Conservation (phyloP, 2,888 invertebrate genomes). For the Leptopilina myrica region DNA sequence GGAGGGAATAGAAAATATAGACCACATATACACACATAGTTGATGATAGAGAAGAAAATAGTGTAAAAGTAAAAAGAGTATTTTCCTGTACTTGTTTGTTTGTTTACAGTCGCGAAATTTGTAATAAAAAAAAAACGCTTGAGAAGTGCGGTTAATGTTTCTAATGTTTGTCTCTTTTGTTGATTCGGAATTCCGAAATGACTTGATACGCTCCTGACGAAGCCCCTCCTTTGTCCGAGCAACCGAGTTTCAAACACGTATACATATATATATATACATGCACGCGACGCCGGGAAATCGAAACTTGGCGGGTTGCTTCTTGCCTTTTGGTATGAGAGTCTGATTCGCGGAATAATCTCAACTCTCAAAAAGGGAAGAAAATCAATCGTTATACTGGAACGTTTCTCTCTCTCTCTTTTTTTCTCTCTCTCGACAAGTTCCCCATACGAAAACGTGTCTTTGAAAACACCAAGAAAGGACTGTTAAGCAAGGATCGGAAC, state of each 20-base stretch:
- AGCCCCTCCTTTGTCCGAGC: slow-evolving; percentile 52
- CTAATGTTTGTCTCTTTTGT: background rate
- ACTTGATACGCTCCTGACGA: slow-evolving; percentile 47
- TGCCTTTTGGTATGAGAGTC: slow-evolving; percentile 21
- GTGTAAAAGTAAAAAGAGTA: background rate
- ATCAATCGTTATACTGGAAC: slow-evolving; percentile 25
- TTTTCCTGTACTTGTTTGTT: slow-evolving; percentile 1
- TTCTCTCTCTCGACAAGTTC: background rate
- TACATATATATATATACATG: slow-evolving; percentile 16
- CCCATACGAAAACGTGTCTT: background rate
- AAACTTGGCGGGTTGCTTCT: slow-evolving; percentile 33
- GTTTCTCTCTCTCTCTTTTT: background rate
- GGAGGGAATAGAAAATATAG: slow-evolving; percentile 51
- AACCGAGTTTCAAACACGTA: slow-evolving; percentile 52
- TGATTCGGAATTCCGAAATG: background rate
- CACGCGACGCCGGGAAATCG: slow-evolving; percentile 46
- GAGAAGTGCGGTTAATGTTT: no score
- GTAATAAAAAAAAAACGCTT: no score
- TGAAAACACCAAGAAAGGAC: background rate
- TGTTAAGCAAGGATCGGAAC: background rate
- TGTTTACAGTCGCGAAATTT: background rate
- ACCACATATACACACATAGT: slow-evolving; percentile 41
- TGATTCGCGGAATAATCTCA: slow-evolving; percentile 29
- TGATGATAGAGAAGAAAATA: background rate
- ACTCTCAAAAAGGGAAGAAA: slow-evolving; percentile 36